These are phyloP conservation scores for Sylvilagus bachmani DNA, from an alignment of 2,113 vertebrate genomes.

Conservation along the genomic window DNA sequence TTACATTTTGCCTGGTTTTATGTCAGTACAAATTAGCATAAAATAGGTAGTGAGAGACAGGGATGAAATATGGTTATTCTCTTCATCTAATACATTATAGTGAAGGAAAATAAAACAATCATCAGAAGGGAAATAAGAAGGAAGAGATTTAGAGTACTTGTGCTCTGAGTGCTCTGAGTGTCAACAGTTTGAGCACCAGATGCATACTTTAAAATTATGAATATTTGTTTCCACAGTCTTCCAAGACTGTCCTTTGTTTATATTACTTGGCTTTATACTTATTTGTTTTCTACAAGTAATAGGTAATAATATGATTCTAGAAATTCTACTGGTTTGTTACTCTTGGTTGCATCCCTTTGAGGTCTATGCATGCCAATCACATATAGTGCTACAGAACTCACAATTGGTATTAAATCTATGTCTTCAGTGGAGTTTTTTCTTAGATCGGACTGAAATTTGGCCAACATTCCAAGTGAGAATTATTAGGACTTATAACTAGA, in stretches of 20 bases:
- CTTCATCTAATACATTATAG: slow-evolving; percentile 61
- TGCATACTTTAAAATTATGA: background rate
- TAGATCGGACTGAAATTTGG: slow-evolving; percentile 20
- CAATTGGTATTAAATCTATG: slow-evolving; percentile 62
- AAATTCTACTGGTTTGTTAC: slow-evolving; percentile 63
- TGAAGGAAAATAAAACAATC: slow-evolving; percentile 65
- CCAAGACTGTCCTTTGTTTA: slow-evolving; percentile 53
- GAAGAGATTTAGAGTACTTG: slow-evolving; percentile 48
- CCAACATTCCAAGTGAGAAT: slow-evolving; percentile 42
- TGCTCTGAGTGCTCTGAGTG: slow-evolving; percentile 20
- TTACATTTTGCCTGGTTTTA: slow-evolving; percentile 63
- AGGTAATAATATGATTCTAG: slow-evolving; percentile 65
- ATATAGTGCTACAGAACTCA: slow-evolving; percentile 48
- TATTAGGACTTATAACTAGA: slow-evolving; percentile 38
- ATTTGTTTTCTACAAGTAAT: slow-evolving; percentile 63
- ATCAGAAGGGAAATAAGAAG: slow-evolving; percentile 66
- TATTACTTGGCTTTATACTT: slow-evolving; percentile 61
- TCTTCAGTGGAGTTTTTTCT: slow-evolving; percentile 43
- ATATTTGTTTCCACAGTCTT: slow-evolving; percentile 55
- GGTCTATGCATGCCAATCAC: slow-evolving; percentile 35
- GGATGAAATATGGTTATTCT: slow-evolving; percentile 52
- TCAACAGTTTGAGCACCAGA: slow-evolving; percentile 52
- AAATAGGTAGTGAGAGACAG: slow-evolving; percentile 35
- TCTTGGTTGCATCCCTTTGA: slow-evolving; percentile 57
- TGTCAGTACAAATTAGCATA: slow-evolving; percentile 58